Percentiles rank a stretch among this genome's conserved stretches.
These are phyloP conservation scores for Cyanistes caeruleus DNA, from an alignment of 2,113 vertebrate genomes.

Conservation along the genomic window DNA sequence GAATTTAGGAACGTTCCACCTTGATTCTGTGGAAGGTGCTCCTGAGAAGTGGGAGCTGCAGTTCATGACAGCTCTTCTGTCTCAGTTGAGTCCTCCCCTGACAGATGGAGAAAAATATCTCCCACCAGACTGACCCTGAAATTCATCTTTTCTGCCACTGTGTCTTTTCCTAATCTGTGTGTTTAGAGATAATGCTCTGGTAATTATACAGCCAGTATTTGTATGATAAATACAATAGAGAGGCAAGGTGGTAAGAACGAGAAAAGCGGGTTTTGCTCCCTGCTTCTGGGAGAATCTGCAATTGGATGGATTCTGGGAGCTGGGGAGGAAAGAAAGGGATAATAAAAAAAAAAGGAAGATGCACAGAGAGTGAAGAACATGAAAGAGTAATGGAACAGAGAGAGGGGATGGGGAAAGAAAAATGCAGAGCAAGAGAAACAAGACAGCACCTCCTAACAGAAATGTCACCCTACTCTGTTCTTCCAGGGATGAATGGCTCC, in stretches of 20 bases:
- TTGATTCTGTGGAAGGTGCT: neutral
- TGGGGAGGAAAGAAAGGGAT: neutral
- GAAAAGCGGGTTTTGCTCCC: conserved; percentile 73
- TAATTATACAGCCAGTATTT: conserved; percentile 71
- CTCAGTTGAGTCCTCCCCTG: neutral
- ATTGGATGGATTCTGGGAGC: neutral
- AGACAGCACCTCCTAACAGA: neutral
- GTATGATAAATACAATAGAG: conserved; percentile 40
- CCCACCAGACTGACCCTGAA: conserved; percentile 27
- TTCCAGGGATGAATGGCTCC: neutral
- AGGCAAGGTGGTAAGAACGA: conserved; percentile 59
- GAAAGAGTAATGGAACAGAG: neutral
- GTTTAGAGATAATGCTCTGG: conserved; percentile 67
- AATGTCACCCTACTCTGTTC: neutral
- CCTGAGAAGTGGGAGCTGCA: neutral
- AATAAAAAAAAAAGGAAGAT: neutral
- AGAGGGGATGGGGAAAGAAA: neutral
- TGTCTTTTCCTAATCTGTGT: conserved; percentile 38
- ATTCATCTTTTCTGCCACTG: conserved; percentile 24
- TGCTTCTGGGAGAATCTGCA: conserved; percentile 35
- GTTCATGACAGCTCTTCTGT: neutral
- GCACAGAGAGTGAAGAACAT: neutral
- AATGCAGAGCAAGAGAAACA: neutral
- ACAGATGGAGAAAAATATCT: neutral
- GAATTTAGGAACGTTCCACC: neutral